Percentiles rank a stretch among this genome's conserved stretches.
Evolutionary conservation across 2,888 invertebrate genomes (phyloP).

Genomic region (Pseudeuparius sepicola): DNA sequence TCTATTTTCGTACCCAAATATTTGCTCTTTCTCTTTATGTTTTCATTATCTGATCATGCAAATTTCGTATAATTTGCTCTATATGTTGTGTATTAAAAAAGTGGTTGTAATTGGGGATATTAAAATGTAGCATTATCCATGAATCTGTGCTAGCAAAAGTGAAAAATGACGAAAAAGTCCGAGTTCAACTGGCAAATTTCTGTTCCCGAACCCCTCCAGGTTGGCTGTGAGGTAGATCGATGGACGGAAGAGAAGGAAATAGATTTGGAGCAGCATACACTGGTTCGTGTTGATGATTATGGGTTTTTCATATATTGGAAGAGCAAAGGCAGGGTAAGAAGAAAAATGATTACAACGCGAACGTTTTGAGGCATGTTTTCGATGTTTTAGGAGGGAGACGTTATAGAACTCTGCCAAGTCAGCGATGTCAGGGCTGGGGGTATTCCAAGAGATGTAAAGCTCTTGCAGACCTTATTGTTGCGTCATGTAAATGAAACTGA

Average conservation of each 20-base stretch:
- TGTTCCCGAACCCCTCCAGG: conserved; percentile 76
- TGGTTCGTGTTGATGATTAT: conserved; percentile 92
- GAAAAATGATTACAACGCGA: not conserved
- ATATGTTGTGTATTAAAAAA: no score
- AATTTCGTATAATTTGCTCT: no score
- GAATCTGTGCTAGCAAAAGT: no score
- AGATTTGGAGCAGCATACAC: conserved; percentile 77
- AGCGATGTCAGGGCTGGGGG: conserved; percentile 93
- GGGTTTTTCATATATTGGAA: conserved; percentile 99
- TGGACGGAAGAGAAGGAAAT: conserved; percentile 98
- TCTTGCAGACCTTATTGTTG: conserved; percentile 62
- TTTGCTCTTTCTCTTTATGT: no score
- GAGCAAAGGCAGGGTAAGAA: conserved; percentile 79
- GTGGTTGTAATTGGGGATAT: no score
- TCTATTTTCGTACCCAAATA: no score
- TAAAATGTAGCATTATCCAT: no score
- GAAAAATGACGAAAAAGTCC: conserved; percentile 89
- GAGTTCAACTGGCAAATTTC: conserved; percentile 98
- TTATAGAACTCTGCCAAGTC: conserved; percentile 96
- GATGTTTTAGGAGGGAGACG: conserved; percentile 84
- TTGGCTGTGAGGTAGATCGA: conserved; percentile 87
- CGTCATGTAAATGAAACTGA: conserved; percentile 74
- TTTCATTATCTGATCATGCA: no score
- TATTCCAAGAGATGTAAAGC: conserved; percentile 81
- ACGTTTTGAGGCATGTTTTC: no score